These are phyloP conservation scores for Crax fasciolata DNA, from an alignment of 2,797 vertebrate species.

Conservation along the genomic window DNA sequence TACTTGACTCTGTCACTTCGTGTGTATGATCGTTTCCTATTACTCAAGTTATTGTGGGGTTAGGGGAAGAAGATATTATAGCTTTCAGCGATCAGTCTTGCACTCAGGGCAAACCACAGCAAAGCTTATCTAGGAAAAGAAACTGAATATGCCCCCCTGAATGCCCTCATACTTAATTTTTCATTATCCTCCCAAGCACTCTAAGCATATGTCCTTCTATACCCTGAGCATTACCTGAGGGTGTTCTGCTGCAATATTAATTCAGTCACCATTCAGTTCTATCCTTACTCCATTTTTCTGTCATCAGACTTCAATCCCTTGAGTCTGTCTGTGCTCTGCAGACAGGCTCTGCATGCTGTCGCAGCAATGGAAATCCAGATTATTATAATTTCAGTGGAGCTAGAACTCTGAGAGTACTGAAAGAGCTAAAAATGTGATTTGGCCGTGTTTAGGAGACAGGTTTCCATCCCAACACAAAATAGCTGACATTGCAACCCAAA, in stretches of 20 bases:
- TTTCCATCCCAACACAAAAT: background rate
- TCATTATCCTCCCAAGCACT: background rate
- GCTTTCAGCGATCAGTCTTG: background rate
- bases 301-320: constrained; percentile 33
- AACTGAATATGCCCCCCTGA: background rate
- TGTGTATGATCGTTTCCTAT: background rate
- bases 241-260: background rate
- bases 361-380: background rate
- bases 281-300: background rate
- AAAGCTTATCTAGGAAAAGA: background rate
- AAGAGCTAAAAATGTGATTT: constrained; percentile 10
- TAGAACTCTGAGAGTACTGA: background rate
- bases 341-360: constrained; percentile 4
- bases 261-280: background rate
- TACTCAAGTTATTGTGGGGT: background rate
- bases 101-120: background rate
- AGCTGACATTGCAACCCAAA: background rate
- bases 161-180: background rate
- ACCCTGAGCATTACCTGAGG: background rate
- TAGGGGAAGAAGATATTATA: background rate
- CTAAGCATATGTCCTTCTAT: background rate
- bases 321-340: background rate
- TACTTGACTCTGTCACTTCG: background rate
- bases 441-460: background rate
- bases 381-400: background rate